Evolutionary conservation across 2,113 vertebrate species (phyloP).

Genomic region (Pluvialis apricaria): DNA sequence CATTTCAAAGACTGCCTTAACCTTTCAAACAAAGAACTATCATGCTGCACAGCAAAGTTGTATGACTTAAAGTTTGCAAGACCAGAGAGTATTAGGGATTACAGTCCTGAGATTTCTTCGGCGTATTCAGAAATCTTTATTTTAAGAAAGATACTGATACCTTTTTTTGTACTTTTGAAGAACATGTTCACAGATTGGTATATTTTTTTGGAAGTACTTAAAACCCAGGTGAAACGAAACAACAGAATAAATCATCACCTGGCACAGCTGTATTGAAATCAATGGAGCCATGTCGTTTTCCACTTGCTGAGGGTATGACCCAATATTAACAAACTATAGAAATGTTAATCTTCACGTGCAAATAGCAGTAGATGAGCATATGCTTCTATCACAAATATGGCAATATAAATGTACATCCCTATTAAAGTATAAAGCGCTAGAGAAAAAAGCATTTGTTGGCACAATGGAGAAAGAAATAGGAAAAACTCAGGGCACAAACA

Average conservation of each 20-base stretch:
- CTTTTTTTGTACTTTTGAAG: neutral
- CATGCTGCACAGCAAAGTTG: neutral
- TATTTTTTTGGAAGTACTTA: neutral
- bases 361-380: neutral
- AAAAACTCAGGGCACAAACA: neutral
- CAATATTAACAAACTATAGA: neutral
- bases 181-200: accelerated
- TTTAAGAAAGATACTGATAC: neutral
- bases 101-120: neutral
- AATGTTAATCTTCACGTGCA: neutral
- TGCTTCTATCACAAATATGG: neutral
- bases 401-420: neutral
- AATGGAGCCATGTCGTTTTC: neutral
- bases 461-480: neutral
- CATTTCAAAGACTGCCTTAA: neutral
- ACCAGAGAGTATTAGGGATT: neutral
- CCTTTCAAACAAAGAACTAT: neutral
- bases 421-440: neutral
- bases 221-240: neutral
- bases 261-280: neutral
- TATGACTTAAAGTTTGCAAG: neutral
- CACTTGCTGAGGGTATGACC: neutral
- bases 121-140: neutral
- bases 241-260: neutral
- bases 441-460: neutral